phyloP scores from a whole-genome alignment of 2,113 vertebrate genomes.

The Propithecus coquereli region DNA sequence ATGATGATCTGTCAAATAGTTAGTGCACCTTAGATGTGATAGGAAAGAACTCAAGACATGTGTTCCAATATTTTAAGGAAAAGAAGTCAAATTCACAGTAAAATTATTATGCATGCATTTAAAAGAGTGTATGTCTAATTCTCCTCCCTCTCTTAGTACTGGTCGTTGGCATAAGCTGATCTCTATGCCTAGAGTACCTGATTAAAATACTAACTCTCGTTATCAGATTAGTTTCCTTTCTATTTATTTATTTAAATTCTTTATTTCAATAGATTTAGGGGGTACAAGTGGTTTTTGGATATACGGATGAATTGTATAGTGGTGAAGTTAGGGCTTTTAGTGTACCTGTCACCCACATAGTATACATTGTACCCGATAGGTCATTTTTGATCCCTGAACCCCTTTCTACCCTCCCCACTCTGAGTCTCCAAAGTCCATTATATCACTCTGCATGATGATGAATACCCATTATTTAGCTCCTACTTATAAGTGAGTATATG shows the following conservation, averaged over 20 bases:
- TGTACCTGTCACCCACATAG: too few relatives aligned
- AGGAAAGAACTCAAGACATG: constrained; percentile 37
- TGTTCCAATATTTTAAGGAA: constrained; percentile 57
- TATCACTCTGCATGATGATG: too few relatives aligned
- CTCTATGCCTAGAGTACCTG: not conserved
- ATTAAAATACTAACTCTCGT: not conserved
- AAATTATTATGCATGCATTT: constrained; percentile 26
- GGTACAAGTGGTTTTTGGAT: too few relatives aligned
- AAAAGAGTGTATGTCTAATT: not conserved
- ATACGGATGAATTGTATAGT: too few relatives aligned
- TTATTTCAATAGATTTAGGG: too few relatives aligned
- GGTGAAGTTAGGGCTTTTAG: too few relatives aligned
- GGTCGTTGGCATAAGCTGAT: not conserved
- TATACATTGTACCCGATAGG: too few relatives aligned
- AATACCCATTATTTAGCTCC: too few relatives aligned
- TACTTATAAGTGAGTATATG: too few relatives aligned
- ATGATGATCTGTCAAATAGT: constrained; percentile 48
- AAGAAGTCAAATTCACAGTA: constrained; percentile 24
- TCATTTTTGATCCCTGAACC: too few relatives aligned
- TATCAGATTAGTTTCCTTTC: not conserved
- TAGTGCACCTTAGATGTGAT: not conserved
- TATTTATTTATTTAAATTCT: not conserved
- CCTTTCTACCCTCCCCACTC: too few relatives aligned
- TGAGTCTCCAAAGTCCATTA: too few relatives aligned
- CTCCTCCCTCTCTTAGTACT: not conserved